These are phyloP conservation scores for Rhinatrema bivittatum DNA, from an alignment of 2,797 vertebrate species.

Conservation along the genomic window DNA sequence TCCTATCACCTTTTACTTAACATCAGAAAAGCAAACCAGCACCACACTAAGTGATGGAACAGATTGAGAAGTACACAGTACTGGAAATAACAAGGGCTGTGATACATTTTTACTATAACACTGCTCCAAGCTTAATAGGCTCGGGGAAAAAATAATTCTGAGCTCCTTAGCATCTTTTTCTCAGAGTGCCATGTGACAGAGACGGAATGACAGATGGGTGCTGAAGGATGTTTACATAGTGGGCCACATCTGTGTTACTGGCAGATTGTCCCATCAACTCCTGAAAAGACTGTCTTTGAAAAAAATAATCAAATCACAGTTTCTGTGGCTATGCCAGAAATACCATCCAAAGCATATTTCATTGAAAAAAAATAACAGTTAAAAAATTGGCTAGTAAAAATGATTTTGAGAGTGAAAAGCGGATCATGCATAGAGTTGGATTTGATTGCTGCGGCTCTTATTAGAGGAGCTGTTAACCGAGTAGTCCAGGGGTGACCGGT, in stretches of 20 bases:
- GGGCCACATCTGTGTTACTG: neutral
- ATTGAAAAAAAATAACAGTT: conserved; percentile 1
- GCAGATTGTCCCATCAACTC: neutral
- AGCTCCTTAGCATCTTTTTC: no score
- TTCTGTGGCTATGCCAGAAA: conserved; percentile 2
- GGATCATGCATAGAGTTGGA: conserved; percentile 1
- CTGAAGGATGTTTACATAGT: neutral
- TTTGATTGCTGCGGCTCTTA: conserved; percentile 4
- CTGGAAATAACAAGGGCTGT: no score
- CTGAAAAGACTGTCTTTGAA: conserved; percentile 3
- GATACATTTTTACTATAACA: no score
- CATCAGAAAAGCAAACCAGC: no score
- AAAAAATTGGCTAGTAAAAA: conserved; percentile 13
- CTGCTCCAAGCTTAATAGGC: no score
- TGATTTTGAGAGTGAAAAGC: conserved; percentile 3
- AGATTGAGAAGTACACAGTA: no score
- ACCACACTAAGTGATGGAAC: no score
- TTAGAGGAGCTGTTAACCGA: neutral
- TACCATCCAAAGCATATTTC: conserved; percentile 11
- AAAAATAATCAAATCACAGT: conserved; percentile 16
- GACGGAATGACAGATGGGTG: neutral
- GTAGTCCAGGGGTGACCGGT: neutral
- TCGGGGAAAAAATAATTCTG: no score
- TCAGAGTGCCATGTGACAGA: no score
- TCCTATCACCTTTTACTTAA: no score